Base-by-base conservation (phyloP, 2,797 vertebrate genomes). In the Hirundo rustica region DNA sequence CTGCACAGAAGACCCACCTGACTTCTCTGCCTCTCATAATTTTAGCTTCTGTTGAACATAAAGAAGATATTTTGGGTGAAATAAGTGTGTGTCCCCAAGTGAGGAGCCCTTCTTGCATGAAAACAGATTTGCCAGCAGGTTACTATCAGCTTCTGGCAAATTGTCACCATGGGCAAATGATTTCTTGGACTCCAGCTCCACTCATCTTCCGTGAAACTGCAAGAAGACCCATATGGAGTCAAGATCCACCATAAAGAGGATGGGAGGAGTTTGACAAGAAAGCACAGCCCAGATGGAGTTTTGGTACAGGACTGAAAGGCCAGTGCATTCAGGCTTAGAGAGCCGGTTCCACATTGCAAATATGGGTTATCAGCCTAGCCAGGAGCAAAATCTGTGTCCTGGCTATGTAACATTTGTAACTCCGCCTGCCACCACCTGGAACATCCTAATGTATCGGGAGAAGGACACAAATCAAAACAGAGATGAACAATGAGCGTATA, bases 381-480 rank as follows among this genome's bases (percentile, higher is more conserved):
- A 76, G 71, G 25, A 85, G 85, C 77, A 90, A 92, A 94, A 76
- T 61, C 80, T 92, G 76, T 93, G 87, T 79, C 89, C 88, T 93
- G 90, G 67, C 42, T 58, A 4, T 20, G n/a, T 14, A 65, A 70
- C 90, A 83, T 71, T 93, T 92, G 60, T 50, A 54, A 47, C 77
- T 86, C 83, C 10, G 0, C 67, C 88, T 93, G 74, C 53, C 64
- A 40, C 89, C 76, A 92, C 67, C 80, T 96, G 91, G 34, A 84
- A 62, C 53, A 60, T 93, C n/a, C 64, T 66, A 10, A 58, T 44
- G n/a, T 4, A 22, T 14, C 53, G 68, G 68, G 79, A 73, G 55
- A 85, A 94, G 79, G 70, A 57, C 53, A 47, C 11, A 67, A 81
- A 76, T 79, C 45, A 82, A 85, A 84, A 29, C 29, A 65, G 48